Percentiles rank a stretch among this genome's conserved stretches.
These are phyloP conservation scores for Sardina pilchardus DNA, from an alignment of 2,113 vertebrate species.

Conservation along the genomic window DNA sequence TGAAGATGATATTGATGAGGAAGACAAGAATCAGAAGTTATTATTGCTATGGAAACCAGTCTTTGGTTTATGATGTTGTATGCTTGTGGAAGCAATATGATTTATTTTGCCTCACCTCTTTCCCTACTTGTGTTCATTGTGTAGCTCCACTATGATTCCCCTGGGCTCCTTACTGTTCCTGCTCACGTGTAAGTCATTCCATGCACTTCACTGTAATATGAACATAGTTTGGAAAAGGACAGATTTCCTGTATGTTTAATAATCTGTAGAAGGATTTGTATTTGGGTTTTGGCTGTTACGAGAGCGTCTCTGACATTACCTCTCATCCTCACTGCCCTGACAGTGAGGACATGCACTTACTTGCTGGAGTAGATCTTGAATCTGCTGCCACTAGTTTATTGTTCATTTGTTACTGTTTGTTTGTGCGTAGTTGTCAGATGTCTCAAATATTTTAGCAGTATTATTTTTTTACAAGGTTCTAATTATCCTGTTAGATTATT, in stretches of 20 bases:
- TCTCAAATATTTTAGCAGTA: background rate
- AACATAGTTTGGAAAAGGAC: background rate
- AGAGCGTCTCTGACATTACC: constrained; percentile 14
- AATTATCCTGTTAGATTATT: background rate
- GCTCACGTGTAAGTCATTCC: constrained; percentile 42
- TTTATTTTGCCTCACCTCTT: background rate
- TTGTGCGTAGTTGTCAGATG: background rate
- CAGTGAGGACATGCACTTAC: constrained; percentile 46
- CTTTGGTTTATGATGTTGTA: background rate
- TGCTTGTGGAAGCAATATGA: background rate
- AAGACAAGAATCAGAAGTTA: background rate
- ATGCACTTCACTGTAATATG: constrained; percentile 20
- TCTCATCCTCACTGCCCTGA: background rate
- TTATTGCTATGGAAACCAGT: background rate
- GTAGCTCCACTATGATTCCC: constrained; percentile 16
- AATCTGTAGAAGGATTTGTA: background rate
- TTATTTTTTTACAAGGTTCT: background rate
- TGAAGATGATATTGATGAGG: background rate
- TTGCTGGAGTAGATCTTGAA: constrained; percentile 41
- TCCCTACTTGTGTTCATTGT: background rate
- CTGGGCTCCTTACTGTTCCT: constrained; percentile 17
- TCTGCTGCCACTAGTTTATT: constrained; percentile 51
- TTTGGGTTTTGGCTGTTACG: background rate
- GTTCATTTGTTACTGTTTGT: background rate
- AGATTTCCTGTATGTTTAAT: background rate